Evolutionary conservation across 2,888 invertebrate genomes (phyloP).

Genomic region (Drosophila mimetica): DNA sequence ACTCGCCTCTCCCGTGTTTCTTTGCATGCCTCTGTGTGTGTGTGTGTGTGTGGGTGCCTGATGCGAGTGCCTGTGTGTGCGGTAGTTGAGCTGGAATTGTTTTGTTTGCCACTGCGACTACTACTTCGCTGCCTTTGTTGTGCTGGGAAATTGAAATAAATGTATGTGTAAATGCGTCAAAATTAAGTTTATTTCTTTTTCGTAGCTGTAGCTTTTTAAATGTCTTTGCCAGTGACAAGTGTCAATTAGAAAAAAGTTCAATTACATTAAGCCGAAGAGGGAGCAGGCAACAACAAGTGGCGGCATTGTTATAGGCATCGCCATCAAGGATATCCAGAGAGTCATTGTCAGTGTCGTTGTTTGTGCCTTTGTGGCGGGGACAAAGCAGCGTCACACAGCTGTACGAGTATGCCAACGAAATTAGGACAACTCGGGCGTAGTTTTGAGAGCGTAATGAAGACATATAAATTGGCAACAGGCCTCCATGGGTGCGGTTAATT

Average conservation of each 20-base stretch:
- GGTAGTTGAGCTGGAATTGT: constrained; percentile 38
- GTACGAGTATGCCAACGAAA: constrained; percentile 23
- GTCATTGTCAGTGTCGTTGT: constrained; percentile 59
- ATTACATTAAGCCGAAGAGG: constrained; percentile 60
- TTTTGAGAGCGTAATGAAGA: constrained; percentile 10
- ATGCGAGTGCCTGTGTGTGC: background rate
- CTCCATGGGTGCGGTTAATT: background rate
- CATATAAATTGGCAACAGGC: background rate
- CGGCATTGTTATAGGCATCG: constrained; percentile 27
- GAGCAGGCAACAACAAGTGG: constrained; percentile 49
- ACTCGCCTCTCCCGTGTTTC: constrained; percentile 49
- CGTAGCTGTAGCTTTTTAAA: constrained; percentile 52
- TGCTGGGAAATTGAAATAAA: constrained; percentile 80
- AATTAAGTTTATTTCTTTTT: constrained; percentile 70
- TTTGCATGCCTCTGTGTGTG: constrained; percentile 24
- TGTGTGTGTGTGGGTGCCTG: constrained; percentile 31
- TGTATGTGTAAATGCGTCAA: constrained; percentile 82
- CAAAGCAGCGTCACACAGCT: constrained; percentile 20
- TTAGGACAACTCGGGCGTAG: constrained; percentile 27
- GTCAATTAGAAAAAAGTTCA: constrained; percentile 74
- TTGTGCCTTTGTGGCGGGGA: constrained; percentile 43
- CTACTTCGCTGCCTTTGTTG: constrained; percentile 52
- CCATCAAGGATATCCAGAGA: constrained; percentile 27
- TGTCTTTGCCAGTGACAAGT: constrained; percentile 69
- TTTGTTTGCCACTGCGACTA: constrained; percentile 35